Evolutionary conservation across 2,113 vertebrate genomes (phyloP), one percentile per base, ranked within the genome.

Genomic region (Argyrosomus japonicus): DNA sequence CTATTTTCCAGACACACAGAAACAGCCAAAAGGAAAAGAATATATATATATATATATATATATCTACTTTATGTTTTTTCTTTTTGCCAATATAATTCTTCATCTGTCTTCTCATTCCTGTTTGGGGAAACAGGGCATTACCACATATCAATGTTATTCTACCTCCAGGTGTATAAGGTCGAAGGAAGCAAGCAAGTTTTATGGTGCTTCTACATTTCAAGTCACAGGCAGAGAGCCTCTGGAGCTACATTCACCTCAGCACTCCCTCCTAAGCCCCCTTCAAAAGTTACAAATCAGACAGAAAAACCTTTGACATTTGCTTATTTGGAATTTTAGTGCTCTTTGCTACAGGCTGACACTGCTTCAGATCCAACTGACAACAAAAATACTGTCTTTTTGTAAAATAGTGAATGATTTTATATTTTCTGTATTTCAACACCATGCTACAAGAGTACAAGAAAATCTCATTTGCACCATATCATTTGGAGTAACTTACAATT

Each of bases 231-330:
- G 45, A 27, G 74, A 56, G 70, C 7, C 57, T 64, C 75, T 75
- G 29, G 47, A 27, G 48, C 48, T 53, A 27, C 58, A 45, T 65
- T 70, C 72, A 70, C 62, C 57, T 64, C 13, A 19, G 17, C 23
- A 2, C n/a, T 36, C 23, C 51, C 43, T 54, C 23, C n/a, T 13
- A 63, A 76, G 54, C 27, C 32, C 21, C 58, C 19, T 63, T 56
- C 62, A 85, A 29, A 53, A 32, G 64, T 83, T 61, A 45, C 4
- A 53, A 51, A 51, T 81, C 67, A 75, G 12, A 57, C 6, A 1
- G 43, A 51, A 57, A 60, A 79, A 68, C 56, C 45, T 68, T 65
- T 65, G 27, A 61, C 72, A 71, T 73, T 62, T 71, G 54, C 82
- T 58, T 51, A 21, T 65, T 79, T 73, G 68, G 47, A 79, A 19